Evolutionary conservation across 2,888 invertebrate species (phyloP).

Genomic region (Alloplasta piceator): DNA sequence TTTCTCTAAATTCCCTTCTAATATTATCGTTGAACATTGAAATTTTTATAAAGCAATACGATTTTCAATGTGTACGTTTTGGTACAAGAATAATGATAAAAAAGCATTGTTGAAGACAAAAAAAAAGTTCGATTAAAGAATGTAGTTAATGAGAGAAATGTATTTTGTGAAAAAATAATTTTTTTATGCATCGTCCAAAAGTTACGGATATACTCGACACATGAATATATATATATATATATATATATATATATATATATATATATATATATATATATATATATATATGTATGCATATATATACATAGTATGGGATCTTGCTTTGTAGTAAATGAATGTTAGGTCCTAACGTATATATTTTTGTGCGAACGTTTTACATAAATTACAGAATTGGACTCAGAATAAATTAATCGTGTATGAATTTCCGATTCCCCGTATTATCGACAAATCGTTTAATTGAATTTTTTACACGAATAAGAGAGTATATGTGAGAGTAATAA

Average conservation of each 20-base stretch:
- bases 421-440: background rate
- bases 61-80: too few species aligned
- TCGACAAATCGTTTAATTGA: background rate
- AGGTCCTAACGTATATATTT: slow-evolving; percentile 45
- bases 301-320: slow-evolving; percentile 32
- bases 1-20: too few species aligned
- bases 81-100: too few species aligned
- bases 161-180: too few species aligned
- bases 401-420: background rate
- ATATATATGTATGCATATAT: background rate
- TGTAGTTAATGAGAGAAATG: too few species aligned
- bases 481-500: slow-evolving; percentile 71
- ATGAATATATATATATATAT: background rate
- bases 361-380: slow-evolving; percentile 42
- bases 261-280: background rate
- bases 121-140: too few species aligned
- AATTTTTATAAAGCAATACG: too few species aligned
- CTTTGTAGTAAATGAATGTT: slow-evolving; percentile 52
- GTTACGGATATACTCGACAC: too few species aligned
- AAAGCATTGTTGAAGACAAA: too few species aligned
- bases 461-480: background rate
- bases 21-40: too few species aligned
- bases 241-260: background rate
- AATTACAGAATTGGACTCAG: background rate
- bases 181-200: too few species aligned